Evolutionary conservation across 1,140 invertebrate species (phyloP).

Genomic region (Pollicipes pollicipes): DNA sequence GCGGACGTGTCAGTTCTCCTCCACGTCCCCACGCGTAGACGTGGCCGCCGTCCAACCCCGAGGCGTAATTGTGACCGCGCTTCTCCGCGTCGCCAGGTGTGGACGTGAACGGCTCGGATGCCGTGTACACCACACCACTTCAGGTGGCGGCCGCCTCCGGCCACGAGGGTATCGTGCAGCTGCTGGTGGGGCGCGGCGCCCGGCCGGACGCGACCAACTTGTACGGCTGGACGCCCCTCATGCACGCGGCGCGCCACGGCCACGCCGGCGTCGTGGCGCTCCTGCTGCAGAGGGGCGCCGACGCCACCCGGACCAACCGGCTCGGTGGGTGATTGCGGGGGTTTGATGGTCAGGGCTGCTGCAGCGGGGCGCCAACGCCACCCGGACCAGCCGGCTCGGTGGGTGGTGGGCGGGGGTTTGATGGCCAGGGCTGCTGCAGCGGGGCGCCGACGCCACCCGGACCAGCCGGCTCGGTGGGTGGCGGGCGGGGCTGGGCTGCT

Average conservation of each 20-base stretch:
- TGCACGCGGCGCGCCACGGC: not conserved
- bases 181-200: slow-evolving; percentile 26
- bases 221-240: not conserved
- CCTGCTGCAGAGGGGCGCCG: slow-evolving; percentile 7
- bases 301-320: slow-evolving; percentile 11
- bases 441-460: too few species aligned
- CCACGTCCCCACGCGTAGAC: too few species aligned
- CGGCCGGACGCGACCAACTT: not conserved
- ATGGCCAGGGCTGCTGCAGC: too few species aligned
- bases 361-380: too few species aligned
- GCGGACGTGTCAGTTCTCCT: too few species aligned
- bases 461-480: too few species aligned
- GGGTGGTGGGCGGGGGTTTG: slow-evolving; percentile 16
- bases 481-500: too few species aligned
- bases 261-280: not conserved
- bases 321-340: slow-evolving; percentile 17
- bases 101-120: not conserved
- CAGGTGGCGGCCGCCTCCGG: slow-evolving; percentile 28
- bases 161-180: slow-evolving; percentile 28
- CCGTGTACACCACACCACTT: slow-evolving; percentile 19
- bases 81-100: not conserved
- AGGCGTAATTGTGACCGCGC: too few species aligned
- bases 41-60: too few species aligned
- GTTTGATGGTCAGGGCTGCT: too few species aligned
- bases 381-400: too few species aligned